Base-by-base conservation (phyloP, 2,888 invertebrate genomes). In the Augochlorella aurata region DNA sequence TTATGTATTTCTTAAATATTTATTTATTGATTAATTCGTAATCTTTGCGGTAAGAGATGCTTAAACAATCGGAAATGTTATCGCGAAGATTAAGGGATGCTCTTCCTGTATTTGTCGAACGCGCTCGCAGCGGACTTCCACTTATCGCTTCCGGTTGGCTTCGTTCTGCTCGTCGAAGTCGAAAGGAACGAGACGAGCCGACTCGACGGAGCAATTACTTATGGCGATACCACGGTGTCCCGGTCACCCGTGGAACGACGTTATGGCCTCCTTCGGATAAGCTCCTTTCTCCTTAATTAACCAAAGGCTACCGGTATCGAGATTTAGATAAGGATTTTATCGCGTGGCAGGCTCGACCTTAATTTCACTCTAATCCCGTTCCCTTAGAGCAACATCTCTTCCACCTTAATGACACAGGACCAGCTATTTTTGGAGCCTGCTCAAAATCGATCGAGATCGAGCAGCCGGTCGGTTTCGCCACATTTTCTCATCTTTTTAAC, bases 281-380 rank as follows among this genome's bases (percentile, higher is more conserved):
- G 85, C 87, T 87, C 81, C 86, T 88, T 86, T 88, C 86, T 89
- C 88, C 87, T 87, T 90, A 91, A 91, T 90, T 90, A 90, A 87
- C 85, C 85, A 84, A 88, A 82, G 84, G 80, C 84, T 78, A 70
- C 65, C 81, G 79, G 83, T 86, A 90, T 90, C 88, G 85, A 89
- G 89, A 91, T 89, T 83, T 80, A 89, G 86, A 90, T 89, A 87
- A 87, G 85, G 85, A 90, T 90, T 90, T 89, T 87, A 89, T 90
- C 89, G 87, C 81, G 84, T 83, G 84, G 82, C 78, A 81, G 72
- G 70, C 81, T 88, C 83, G 87, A 88, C 88, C 89, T 88, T 91
- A 89, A 91, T 89, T 90, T 89, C 81, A 81, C 84, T 83, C 72
- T 79, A 88, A 84, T 75, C 71, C 75, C 68, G 14, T 65, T 44